Evolutionary conservation across 2,888 invertebrate species (phyloP).

Genomic region (Diadromus collaris): DNA sequence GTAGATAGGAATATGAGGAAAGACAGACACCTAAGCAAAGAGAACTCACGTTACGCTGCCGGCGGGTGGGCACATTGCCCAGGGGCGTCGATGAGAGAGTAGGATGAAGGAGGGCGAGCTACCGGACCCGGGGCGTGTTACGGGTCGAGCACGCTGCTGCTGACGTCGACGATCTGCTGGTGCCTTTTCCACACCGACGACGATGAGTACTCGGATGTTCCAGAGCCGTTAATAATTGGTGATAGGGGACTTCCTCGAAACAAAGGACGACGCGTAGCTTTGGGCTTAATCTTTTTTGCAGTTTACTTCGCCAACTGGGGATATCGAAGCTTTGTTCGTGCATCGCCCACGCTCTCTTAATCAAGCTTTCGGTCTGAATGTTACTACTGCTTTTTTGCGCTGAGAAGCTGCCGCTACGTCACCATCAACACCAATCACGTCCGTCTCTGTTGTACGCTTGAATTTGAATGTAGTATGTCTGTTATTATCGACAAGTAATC

Average conservation of each 20-base stretch:
- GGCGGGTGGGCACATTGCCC: constrained; percentile 80
- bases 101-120: constrained; percentile 76
- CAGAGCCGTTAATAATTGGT: constrained; percentile 9
- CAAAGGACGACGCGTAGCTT: constrained; percentile 22
- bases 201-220: constrained; percentile 64
- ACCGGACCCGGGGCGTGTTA: constrained; percentile 75
- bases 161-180: constrained; percentile 62
- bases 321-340: constrained; percentile 70
- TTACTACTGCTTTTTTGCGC: constrained; percentile 1
- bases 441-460: background rate
- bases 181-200: constrained; percentile 65
- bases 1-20: background rate
- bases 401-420: background rate
- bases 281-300: constrained; percentile 69
- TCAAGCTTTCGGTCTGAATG: constrained; percentile 31
- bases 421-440: constrained; percentile 8
- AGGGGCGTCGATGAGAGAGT: constrained; percentile 78
- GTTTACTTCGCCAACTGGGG: constrained; percentile 69
- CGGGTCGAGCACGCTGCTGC: constrained; percentile 63
- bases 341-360: constrained; percentile 68
- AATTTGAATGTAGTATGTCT: background rate
- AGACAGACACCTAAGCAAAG: constrained; percentile 11
- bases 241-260: constrained; percentile 7
- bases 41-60: constrained; percentile 78
- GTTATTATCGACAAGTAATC: background rate